phyloP scores from a whole-genome alignment of 2,113 vertebrate genomes.

The Oreamnos americanus region DNA sequence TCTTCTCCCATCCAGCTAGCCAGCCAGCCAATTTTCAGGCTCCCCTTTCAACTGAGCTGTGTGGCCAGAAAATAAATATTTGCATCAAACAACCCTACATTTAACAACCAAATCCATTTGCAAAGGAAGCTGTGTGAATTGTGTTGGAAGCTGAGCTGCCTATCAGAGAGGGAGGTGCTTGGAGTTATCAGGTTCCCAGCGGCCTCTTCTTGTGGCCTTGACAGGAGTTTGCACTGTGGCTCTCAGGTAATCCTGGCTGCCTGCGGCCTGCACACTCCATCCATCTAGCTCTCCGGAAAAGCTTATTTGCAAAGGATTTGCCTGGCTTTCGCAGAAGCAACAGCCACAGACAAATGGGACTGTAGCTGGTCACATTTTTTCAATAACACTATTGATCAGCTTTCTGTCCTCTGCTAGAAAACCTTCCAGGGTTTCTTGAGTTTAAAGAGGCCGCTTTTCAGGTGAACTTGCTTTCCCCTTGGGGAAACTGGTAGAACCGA shows the following conservation, averaged over 20 bases:
- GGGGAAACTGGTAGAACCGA: conserved; percentile 61
- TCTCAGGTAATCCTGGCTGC: neutral
- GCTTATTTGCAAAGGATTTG: conserved; percentile 55
- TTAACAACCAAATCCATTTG: neutral
- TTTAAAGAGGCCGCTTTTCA: conserved; percentile 57
- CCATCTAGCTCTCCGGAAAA: neutral
- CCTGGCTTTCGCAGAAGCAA: conserved; percentile 43
- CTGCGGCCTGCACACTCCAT: neutral
- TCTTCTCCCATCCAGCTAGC: neutral
- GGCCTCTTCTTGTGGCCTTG: neutral
- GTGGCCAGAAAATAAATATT: conserved; percentile 37
- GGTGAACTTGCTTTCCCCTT: conserved; percentile 55
- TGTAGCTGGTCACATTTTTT: conserved; percentile 46
- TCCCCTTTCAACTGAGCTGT: conserved; percentile 19
- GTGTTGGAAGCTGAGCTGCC: neutral
- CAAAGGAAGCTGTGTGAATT: neutral
- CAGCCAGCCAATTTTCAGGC: neutral
- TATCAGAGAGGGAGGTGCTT: neutral
- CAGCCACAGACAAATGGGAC: neutral
- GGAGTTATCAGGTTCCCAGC: neutral
- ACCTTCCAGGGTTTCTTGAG: conserved; percentile 6
- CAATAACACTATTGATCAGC: conserved; percentile 27
- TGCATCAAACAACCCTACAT: neutral
- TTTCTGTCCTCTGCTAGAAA: conserved; percentile 24
- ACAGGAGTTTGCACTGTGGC: accelerated